Percentiles rank a stretch among this genome's conserved stretches.
These are phyloP conservation scores for Harlomillsia oculata DNA, from an alignment of 1,140 invertebrate species.

Conservation along the genomic window DNA sequence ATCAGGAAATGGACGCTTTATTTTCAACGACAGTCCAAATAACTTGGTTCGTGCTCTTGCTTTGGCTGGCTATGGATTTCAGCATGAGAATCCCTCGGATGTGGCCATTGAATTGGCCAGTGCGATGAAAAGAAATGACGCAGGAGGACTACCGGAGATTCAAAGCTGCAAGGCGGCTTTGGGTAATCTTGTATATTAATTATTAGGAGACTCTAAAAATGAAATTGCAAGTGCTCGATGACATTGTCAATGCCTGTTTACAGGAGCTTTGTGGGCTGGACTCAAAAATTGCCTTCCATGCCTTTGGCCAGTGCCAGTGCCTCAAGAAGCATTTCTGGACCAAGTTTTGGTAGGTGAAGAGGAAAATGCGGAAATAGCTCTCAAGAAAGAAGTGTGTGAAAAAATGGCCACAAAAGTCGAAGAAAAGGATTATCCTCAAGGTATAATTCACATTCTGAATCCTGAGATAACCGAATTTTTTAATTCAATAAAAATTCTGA, in stretches of 20 bases:
- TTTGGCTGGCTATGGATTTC: not conserved
- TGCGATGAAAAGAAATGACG: not conserved
- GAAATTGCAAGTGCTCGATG: not conserved
- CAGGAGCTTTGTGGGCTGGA: too few species aligned
- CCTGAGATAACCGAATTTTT: too few species aligned
- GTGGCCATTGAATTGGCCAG: conserved; percentile 8
- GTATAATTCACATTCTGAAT: not conserved
- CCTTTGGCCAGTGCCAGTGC: too few species aligned
- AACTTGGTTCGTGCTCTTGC: not conserved
- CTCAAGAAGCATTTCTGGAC: too few species aligned
- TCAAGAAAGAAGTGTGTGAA: not conserved
- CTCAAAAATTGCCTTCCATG: too few species aligned
- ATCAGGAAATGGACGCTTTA: conserved; percentile 4
- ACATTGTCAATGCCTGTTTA: too few species aligned
- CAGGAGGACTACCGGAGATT: not conserved
- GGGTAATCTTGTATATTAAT: not conserved
- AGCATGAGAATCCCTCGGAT: conserved; percentile 7
- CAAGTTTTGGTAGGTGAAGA: too few species aligned
- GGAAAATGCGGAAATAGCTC: not conserved
- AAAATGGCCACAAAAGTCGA: not conserved
- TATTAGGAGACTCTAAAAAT: not conserved
- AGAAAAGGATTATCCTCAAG: not conserved
- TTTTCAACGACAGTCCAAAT: not conserved
- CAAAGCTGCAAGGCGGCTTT: not conserved
- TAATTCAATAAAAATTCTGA: too few species aligned